Evolutionary conservation across 2,113 vertebrate species (phyloP).

Genomic region (Ammodytes marinus): DNA sequence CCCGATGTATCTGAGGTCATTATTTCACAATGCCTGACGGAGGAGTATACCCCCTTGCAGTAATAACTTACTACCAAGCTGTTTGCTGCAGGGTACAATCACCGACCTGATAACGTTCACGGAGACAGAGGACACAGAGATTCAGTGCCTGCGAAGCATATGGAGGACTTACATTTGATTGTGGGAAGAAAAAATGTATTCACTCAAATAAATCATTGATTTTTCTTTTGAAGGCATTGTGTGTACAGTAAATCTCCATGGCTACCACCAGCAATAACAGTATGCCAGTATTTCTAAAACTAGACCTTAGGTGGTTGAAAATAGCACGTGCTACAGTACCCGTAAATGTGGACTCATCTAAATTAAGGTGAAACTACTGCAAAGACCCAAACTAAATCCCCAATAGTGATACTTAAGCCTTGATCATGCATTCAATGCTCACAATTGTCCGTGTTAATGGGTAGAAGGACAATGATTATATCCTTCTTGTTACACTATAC

Average conservation of each 20-base stretch:
- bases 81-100: constrained; percentile 59
- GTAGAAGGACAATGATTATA: constrained; percentile 1
- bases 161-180: neutral
- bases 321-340: neutral
- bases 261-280: neutral
- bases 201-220: neutral
- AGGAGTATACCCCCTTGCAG: constrained; percentile 52
- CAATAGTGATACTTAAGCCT: neutral
- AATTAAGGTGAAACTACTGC: constrained; percentile 5
- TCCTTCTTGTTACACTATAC: neutral
- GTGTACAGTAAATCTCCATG: neutral
- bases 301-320: neutral
- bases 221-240: neutral
- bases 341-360: neutral
- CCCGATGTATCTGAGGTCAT: constrained; percentile 69
- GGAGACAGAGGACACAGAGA: constrained; percentile 31
- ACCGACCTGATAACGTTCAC: constrained; percentile 39
- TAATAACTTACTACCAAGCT: constrained; percentile 68
- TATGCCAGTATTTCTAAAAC: neutral
- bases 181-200: neutral
- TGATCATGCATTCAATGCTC: neutral
- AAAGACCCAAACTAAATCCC: neutral
- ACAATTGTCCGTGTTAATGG: neutral
- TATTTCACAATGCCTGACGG: constrained; percentile 60
- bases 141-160: constrained; percentile 17